Evolutionary conservation across 2,113 vertebrate genomes (phyloP).

Genomic region (Cyrtonyx montezumae): DNA sequence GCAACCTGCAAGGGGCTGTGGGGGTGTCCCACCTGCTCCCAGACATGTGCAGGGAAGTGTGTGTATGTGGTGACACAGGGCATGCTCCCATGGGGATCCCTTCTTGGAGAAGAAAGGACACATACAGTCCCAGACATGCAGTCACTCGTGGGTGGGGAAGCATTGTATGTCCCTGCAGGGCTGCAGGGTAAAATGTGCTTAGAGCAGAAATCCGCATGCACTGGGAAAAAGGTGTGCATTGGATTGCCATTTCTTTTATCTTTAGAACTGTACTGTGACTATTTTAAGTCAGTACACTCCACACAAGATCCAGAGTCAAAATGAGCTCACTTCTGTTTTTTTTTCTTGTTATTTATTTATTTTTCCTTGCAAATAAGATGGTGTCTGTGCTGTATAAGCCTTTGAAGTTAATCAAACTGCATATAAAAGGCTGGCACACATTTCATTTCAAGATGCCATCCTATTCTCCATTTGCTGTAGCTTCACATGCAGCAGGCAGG

Average conservation of each 20-base stretch:
- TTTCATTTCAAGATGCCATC: neutral
- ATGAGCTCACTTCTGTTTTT: neutral
- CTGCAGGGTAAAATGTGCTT: neutral
- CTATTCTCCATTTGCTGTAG: neutral
- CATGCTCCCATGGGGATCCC: accelerated
- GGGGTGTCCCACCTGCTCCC: accelerated
- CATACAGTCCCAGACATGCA: neutral
- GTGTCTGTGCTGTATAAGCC: neutral
- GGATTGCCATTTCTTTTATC: neutral
- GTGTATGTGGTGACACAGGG: neutral
- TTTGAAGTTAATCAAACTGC: neutral
- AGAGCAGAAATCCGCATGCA: neutral
- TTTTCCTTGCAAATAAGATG: neutral
- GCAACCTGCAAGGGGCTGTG: neutral
- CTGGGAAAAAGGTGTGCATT: neutral
- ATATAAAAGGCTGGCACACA: neutral
- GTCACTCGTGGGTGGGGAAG: neutral
- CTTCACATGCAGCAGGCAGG: neutral
- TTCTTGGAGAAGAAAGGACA: neutral
- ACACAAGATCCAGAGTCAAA: neutral
- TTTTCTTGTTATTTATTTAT: too few relatives aligned
- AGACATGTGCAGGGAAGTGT: accelerated
- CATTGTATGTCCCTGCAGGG: neutral
- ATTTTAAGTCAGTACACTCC: neutral
- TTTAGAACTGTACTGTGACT: neutral